Percentiles rank a stretch among this genome's conserved stretches.
Evolutionary conservation across 2,797 vertebrate species (phyloP).

Genomic region (Emydoidea blandingii): DNA sequence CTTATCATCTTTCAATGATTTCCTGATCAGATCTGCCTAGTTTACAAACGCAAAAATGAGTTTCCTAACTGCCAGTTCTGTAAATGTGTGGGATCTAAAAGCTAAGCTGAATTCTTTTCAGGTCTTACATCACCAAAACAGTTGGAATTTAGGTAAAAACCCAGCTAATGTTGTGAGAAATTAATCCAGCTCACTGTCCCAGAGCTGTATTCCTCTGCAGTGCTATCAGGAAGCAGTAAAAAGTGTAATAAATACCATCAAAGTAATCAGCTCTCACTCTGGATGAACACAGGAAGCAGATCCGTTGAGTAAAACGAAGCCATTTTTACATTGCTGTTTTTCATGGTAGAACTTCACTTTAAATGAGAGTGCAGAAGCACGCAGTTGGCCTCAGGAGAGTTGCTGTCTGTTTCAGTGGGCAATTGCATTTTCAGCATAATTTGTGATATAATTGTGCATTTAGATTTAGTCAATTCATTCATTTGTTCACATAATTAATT

Average conservation of each 20-base stretch:
- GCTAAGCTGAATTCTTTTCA: not conserved
- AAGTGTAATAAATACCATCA: not conserved
- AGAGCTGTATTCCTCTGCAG: not conserved
- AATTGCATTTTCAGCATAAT: constrained; percentile 50
- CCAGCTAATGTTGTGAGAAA: not conserved
- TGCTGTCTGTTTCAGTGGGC: constrained; percentile 23
- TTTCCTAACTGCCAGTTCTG: not conserved
- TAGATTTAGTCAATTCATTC: constrained; percentile 44
- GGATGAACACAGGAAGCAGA: not conserved
- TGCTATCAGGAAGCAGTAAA: not conserved
- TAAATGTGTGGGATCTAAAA: not conserved
- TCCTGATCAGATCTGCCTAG: not conserved
- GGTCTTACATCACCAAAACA: not conserved
- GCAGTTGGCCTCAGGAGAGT: not conserved
- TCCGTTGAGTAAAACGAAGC: not conserved
- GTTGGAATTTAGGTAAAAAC: not conserved
- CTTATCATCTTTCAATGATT: not conserved
- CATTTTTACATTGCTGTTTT: not conserved
- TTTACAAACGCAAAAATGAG: not conserved
- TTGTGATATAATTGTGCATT: constrained; percentile 46
- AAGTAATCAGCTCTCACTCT: not conserved
- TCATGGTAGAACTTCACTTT: not conserved
- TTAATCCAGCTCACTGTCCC: not conserved
- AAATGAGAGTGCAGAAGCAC: not conserved
- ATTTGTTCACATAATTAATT: constrained; percentile 48